These are phyloP conservation scores for Rhynchonycteris naso DNA, from an alignment of 2,797 vertebrate species.

Conservation along the genomic window DNA sequence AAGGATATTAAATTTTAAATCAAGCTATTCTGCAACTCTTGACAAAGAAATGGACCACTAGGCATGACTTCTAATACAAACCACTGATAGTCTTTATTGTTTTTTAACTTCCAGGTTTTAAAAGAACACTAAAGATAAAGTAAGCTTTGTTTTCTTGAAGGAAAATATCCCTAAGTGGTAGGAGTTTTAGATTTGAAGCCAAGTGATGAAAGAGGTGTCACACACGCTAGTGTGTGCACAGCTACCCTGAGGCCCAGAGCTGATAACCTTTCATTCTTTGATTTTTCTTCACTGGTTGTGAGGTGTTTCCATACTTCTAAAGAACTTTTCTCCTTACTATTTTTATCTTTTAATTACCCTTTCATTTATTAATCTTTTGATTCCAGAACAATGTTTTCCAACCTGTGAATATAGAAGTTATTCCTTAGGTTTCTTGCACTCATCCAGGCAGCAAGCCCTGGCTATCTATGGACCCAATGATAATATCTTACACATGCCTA, in stretches of 20 bases:
- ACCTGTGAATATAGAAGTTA: not conserved
- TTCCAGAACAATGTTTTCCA: conserved; percentile 40
- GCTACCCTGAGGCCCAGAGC: not conserved
- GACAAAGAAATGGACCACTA: not conserved
- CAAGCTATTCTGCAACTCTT: not conserved
- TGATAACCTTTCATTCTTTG: not conserved
- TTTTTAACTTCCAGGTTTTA: not conserved
- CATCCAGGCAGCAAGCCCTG: not conserved
- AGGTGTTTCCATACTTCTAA: not conserved
- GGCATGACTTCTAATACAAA: not conserved
- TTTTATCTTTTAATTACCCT: conserved; percentile 27
- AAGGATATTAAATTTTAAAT: not conserved
- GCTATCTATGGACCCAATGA: not conserved
- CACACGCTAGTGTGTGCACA: rapidly evolving
- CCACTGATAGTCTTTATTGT: not conserved
- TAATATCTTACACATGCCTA: not conserved
- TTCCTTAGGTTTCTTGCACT: not conserved
- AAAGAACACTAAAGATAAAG: conserved; percentile 10
- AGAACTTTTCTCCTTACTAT: not conserved
- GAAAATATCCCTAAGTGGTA: not conserved
- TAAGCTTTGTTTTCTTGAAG: not conserved
- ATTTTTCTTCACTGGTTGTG: not conserved
- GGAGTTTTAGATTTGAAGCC: not conserved
- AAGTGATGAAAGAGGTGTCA: not conserved
- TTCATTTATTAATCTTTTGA: conserved; percentile 27